Evolutionary conservation across 2,888 invertebrate genomes (phyloP).

Genomic region (Trichopria drosophilae): DNA sequence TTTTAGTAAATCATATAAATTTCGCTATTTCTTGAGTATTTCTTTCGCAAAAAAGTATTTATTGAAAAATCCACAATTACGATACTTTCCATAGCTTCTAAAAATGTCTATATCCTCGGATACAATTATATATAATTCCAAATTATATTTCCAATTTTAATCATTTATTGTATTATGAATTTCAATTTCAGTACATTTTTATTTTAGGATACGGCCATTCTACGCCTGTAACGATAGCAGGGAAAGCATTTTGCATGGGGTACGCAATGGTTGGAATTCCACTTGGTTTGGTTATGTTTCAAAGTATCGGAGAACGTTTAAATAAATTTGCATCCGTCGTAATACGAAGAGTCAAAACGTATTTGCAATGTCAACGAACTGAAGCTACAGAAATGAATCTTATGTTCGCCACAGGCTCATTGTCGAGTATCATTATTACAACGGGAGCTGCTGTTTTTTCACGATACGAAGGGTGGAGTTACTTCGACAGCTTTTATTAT

Average conservation of each 20-base stretch:
- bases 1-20: too few species aligned
- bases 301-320: slow-evolving; percentile 95
- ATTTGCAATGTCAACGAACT: slow-evolving; percentile 76
- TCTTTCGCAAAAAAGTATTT: too few species aligned
- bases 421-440: slow-evolving; percentile 90
- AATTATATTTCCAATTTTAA: too few species aligned
- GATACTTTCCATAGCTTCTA: too few species aligned
- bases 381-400: slow-evolving; percentile 93
- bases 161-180: too few species aligned
- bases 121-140: too few species aligned
- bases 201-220: slow-evolving; percentile 83
- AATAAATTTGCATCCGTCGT: slow-evolving; percentile 97
- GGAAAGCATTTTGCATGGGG: slow-evolving; percentile 96
- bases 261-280: slow-evolving; percentile 95
- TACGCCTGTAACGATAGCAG: slow-evolving; percentile 89
- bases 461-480: slow-evolving; percentile 92
- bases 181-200: too few species aligned
- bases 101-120: too few species aligned
- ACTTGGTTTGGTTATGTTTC: slow-evolving; percentile 96
- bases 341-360: slow-evolving; percentile 83
- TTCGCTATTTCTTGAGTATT: too few species aligned
- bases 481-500: slow-evolving; percentile 96
- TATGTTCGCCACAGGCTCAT: slow-evolving; percentile 89
- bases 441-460: slow-evolving; percentile 96
- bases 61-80: too few species aligned